Base-by-base conservation (phyloP, 2,113 vertebrate species). In the Corythornis madagascariensis region DNA sequence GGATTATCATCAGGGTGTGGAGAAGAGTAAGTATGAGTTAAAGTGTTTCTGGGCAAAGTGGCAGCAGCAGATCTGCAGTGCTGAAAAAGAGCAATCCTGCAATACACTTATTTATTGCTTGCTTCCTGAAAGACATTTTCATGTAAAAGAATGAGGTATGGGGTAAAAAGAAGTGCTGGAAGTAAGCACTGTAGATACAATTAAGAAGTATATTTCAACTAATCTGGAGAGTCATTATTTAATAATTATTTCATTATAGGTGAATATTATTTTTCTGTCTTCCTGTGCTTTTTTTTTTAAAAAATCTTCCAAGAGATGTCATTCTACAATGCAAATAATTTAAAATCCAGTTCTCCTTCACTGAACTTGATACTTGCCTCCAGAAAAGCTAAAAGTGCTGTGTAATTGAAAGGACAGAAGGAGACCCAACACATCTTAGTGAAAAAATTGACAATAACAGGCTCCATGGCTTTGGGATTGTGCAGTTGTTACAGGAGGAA, bases 1-100 rank as follows among this genome's bases (percentile, higher is more conserved):
- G 22, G 42, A 40, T 6, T 43, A 0, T 74, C 0, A 1, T 12
- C 7, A 0, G 35, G 8, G 8, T 43, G 12, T 33, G 40, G 7
- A 35, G 28, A 45, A 13, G 33, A 22, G 10, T 33, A 72, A 56
- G 16, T 3, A 17, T 25, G 22, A 17, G 11, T 56, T 83, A 25
- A 73, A 31, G 4, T 5, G 4, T 50, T 31, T 71, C n/a, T 13
- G 48, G 6, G 19, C 22, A 57, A 80, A 79, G 60, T 53, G 8
- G 7, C 4, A 4, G 28, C 35, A 74, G 21, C 28, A 33, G 29
- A 60, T 28, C 19, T 60, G 25, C n/a, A 31, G 42, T 25, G 13
- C 50, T 66, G 42, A 53, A 70, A 83, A 85, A 13, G 8, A 76
- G 31, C 80, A 88, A 35, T 69, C 22, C 42, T 50, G 5, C 38